Percentiles rank a stretch among this genome's conserved stretches.
Conservation (phyloP, 2,797 vertebrate species). For the Notolabrus celidotus region DNA sequence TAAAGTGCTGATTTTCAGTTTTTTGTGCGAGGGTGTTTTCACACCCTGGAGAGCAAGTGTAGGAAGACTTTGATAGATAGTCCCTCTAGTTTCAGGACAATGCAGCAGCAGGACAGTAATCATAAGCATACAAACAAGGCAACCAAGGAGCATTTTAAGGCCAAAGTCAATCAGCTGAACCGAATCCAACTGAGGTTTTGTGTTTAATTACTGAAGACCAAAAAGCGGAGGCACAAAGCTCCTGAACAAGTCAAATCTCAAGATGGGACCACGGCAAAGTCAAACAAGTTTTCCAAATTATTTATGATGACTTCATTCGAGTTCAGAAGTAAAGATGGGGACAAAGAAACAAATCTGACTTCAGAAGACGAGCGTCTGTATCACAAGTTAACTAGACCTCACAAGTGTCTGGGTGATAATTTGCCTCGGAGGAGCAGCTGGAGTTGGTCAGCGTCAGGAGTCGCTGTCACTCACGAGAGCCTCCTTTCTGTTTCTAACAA, state of each 20-base stretch:
- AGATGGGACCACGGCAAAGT: not conserved
- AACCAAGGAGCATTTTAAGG: not conserved
- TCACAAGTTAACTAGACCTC: constrained; percentile 2
- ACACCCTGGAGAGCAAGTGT: constrained; percentile 24
- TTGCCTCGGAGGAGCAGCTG: constrained; percentile 31
- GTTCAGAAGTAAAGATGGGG: not conserved
- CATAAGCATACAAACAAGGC: constrained; percentile 5
- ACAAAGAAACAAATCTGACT: constrained; percentile 29
- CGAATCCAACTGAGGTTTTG: not conserved
- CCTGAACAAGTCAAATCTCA: constrained; percentile 10
- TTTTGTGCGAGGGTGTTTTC: constrained; percentile 19
- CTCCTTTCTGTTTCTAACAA: constrained; percentile 10
- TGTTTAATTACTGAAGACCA: constrained; percentile 4
- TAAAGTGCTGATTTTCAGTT: constrained; percentile 62
- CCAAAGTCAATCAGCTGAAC: constrained; percentile 7
- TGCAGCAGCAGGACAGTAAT: constrained; percentile 20
- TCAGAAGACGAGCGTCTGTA: constrained; percentile 36
- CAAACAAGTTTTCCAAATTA: constrained; percentile 1
- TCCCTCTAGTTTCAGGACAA: constrained; percentile 32
- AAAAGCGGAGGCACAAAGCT: not conserved
- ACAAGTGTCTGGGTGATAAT: constrained; percentile 32
- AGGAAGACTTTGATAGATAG: constrained; percentile 5
- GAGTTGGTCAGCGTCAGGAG: constrained; percentile 18
- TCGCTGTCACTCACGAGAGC: constrained; percentile 34
- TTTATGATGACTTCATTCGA: constrained; percentile 6